Base-by-base conservation (phyloP, 2,113 vertebrate species). In the Maccullochella peelii region DNA sequence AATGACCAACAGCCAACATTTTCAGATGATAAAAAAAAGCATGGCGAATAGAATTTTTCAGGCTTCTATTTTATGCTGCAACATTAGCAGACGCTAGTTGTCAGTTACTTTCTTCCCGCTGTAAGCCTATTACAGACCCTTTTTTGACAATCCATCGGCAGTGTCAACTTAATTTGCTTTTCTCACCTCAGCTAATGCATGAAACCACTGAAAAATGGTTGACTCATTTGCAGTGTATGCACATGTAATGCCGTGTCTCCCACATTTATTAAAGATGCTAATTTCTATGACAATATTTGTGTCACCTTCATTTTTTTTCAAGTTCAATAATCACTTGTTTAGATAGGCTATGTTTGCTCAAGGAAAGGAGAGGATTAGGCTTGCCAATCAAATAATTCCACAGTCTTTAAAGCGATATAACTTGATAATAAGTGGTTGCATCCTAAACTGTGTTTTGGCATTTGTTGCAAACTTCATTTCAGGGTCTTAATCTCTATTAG, bases 401-500 rank as follows among this genome's bases (percentile, higher is more conserved):
- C 25, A 36, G 33, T 20, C 20, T 62, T 55, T 74, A 76, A 50
- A 71, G 62, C 4, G 10, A 85, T 77, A 3, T 6, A 61, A 66
- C 38, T 70, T 55, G 70, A 84, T 76, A 74, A 65, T 61, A 66
- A 86, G 57, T 27, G 55, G 21, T 14, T 44, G 58, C 67, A 66
- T 23, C 59, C 50, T 27, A 47, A 77, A 74, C 30, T 36, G 57
- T 61, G 40, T 68, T 78, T 42, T 67, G 6, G 42, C 18, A 55
- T 63, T 85, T 44, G 18, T 30, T 78, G 44, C 62, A 58, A 83
- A 85, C 44, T 73, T 84, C 1, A 74, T 85, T 82, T 80, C 55
- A 79, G 54, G 73, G 52, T 84, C 30, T 77, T 86, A 79, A 87
- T 86, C 80, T 85, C 50, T 78, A 50, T 88, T 83, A 63, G 33